A percentile compares a stretch with the other conserved stretches of the same genome.
Conservation (phyloP, 2,113 vertebrate genomes). For the Pterocles gutturalis region DNA sequence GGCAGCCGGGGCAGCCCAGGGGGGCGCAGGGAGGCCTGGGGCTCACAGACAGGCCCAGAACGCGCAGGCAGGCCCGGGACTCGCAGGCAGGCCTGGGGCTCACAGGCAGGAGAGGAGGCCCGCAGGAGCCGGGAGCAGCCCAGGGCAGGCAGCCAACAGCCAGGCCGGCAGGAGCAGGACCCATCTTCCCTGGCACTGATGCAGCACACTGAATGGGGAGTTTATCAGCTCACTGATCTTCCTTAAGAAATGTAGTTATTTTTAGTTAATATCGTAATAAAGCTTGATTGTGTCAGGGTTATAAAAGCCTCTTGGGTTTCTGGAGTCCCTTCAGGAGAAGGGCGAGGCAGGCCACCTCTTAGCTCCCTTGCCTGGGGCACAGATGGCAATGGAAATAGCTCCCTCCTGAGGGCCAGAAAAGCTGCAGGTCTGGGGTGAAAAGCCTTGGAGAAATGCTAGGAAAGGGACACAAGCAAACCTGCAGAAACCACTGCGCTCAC, state of each 20-base stretch:
- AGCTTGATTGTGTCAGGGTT: neutral
- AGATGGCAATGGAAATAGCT: neutral
- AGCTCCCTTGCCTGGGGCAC: neutral
- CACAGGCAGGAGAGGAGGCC: neutral
- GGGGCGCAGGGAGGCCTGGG: neutral
- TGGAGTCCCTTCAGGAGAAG: neutral
- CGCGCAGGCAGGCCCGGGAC: too few species aligned
- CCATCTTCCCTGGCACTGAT: neutral
- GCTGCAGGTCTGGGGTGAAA: neutral
- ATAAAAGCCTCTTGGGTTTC: neutral
- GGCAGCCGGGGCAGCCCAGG: neutral
- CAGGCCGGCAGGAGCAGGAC: neutral
- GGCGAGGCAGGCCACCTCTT: neutral
- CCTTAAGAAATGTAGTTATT: neutral
- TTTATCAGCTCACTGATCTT: neutral
- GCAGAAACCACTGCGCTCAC: neutral
- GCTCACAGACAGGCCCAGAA: too few species aligned
- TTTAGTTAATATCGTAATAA: neutral
- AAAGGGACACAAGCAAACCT: neutral
- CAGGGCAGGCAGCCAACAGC: neutral
- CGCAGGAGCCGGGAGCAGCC: neutral
- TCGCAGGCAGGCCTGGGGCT: neutral
- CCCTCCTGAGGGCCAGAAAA: neutral
- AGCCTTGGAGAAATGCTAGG: neutral
- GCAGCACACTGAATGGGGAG: too few species aligned